Conservation (phyloP, 2,113 vertebrate species). For the Cervus canadensis region DNA sequence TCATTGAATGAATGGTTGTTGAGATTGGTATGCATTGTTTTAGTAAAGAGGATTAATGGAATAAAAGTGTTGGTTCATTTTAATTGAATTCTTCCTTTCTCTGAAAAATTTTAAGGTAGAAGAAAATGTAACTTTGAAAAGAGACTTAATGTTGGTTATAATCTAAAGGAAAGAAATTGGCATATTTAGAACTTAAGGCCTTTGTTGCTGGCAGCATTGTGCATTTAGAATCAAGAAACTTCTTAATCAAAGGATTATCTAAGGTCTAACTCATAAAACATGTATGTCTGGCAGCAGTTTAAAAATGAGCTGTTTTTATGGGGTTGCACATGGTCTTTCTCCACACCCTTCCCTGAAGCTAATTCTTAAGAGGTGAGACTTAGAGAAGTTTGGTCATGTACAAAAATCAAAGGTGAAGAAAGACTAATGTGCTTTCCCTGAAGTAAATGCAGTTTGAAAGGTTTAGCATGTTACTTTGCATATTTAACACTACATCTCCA, state of each 20-base stretch:
- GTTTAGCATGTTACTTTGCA: neutral
- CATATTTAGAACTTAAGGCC: neutral
- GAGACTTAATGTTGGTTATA: constrained; percentile 1
- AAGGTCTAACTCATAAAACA: constrained; percentile 71
- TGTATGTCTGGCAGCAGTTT: constrained; percentile 71
- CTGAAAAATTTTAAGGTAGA: constrained; percentile 10
- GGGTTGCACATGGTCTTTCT: constrained; percentile 54
- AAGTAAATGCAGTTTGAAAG: neutral
- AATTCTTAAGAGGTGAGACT: constrained; percentile 79
- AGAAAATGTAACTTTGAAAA: constrained; percentile 7
- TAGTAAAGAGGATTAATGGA: neutral
- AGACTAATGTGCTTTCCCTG: constrained; percentile 44
- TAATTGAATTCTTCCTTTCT: neutral
- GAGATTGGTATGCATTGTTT: constrained; percentile 11
- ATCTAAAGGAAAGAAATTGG: constrained; percentile 22
- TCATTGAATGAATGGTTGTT: constrained; percentile 3
- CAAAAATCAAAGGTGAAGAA: constrained; percentile 66
- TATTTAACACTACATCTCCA: neutral
- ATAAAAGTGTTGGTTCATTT: neutral
- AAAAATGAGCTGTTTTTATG: constrained; percentile 72
- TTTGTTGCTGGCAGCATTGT: constrained; percentile 32
- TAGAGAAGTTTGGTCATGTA: constrained; percentile 63
- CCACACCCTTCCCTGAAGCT: constrained; percentile 76
- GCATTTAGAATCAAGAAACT: constrained; percentile 56
- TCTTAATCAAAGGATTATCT: constrained; percentile 71